Evolutionary conservation across 2,888 invertebrate genomes (phyloP), one percentile per base, ranked within the genome.

Genomic region (Eledone cirrhosa): DNA sequence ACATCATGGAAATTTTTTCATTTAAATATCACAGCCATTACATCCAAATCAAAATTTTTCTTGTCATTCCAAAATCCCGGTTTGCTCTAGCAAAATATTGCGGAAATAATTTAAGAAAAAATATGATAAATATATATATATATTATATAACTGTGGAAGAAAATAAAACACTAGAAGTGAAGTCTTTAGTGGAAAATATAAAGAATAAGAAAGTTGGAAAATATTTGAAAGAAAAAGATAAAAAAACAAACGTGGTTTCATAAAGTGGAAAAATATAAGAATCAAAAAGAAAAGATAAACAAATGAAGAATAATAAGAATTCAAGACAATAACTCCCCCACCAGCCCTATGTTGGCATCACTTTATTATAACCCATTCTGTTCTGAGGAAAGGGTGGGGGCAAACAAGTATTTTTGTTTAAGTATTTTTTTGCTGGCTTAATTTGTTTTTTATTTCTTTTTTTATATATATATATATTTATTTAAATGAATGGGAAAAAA

Each of bases 31-130:
- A 76, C 47, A 76, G 48, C 76, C 76, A 76, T 48, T 47, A 48
- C 76, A 76, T 72, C 72, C 41, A 72, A 72, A 72, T 72, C 76
- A 76, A 47, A 76, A 76, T 29, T 29, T 47, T 76, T 76, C 76
- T 76, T 48, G 48, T 76, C 76, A 76, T 76, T 48, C 76, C 76
- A 76, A 22, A 76, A 76, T 48, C 48, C 76, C 76, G 48, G 76
- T 47, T 47, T 76, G 76, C 47, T 76, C 48, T 24, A 76, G 29
- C 41, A 76, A 41, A 72, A 72, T 41, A 41, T 72, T 72, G 72
- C 31, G 72, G 33, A 72, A 72, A 41, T 41, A 72, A 33, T 67
- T 67, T 29, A 67, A 67, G 31, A 67, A 29, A 65, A 65, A 65
- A 65, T n/a, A n/a, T 41, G 11, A 41, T 41, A 41, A 41, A 33